Percentiles rank a stretch among this genome's conserved stretches.
phyloP scores from a whole-genome alignment of 2,888 invertebrate species.

The Troides helena region DNA sequence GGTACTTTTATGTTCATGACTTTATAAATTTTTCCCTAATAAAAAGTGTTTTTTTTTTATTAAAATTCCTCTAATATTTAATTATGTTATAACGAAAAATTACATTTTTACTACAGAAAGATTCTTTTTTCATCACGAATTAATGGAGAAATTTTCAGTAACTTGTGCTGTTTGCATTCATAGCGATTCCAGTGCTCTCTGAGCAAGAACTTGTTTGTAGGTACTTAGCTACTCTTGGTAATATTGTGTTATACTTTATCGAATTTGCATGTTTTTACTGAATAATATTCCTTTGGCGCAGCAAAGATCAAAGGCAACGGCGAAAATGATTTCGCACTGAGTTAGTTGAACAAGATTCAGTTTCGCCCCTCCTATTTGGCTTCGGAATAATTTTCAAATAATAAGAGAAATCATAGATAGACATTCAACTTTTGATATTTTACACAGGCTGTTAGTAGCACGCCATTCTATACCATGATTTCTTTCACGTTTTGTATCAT shows the following conservation, averaged over 20 bases:
- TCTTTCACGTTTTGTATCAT: too few relatives aligned
- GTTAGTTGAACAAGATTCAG: constrained; percentile 78
- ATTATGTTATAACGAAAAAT: too few relatives aligned
- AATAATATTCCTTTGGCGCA: constrained; percentile 79
- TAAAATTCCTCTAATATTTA: too few relatives aligned
- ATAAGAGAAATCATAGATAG: constrained; percentile 76
- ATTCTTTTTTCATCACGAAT: too few relatives aligned
- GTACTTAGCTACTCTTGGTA: constrained; percentile 61
- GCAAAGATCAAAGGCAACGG: constrained; percentile 75
- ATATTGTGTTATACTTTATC: constrained; percentile 81
- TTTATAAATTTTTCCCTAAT: too few relatives aligned
- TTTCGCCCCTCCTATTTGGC: constrained; percentile 64
- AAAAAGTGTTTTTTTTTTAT: too few relatives aligned
- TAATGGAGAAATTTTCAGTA: too few relatives aligned
- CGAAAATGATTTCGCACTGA: constrained; percentile 80
- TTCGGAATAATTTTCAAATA: constrained; percentile 76
- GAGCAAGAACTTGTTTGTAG: constrained; percentile 47
- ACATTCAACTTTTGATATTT: constrained; percentile 62
- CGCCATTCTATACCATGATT: constrained; percentile 2
- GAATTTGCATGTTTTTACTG: constrained; percentile 81
- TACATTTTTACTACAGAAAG: too few relatives aligned
- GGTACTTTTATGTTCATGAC: too few relatives aligned
- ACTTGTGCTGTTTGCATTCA: constrained; percentile 41
- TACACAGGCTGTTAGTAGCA: constrained; percentile 36
- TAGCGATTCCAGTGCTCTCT: constrained; percentile 49